These are phyloP conservation scores for Lutjanus campechanus DNA, from an alignment of 2,797 vertebrate species.

Conservation along the genomic window DNA sequence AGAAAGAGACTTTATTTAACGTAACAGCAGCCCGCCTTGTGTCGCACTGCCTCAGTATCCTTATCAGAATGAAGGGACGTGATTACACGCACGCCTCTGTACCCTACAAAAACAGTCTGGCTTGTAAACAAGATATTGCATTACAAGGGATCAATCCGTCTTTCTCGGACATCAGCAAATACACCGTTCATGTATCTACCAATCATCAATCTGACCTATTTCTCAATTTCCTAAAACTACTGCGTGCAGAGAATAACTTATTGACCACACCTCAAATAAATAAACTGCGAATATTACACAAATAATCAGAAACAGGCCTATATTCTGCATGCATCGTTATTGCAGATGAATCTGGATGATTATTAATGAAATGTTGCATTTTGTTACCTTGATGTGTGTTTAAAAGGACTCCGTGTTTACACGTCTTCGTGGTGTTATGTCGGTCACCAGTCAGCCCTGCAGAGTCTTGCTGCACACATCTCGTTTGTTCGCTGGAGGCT, in stretches of 20 bases:
- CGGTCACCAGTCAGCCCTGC: conserved; percentile 40
- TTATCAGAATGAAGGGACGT: background rate
- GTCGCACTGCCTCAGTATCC: conserved; percentile 16
- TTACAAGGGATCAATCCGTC: background rate
- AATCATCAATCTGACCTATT: background rate
- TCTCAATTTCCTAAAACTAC: background rate
- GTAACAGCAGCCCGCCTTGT: conserved; percentile 7
- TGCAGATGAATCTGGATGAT: background rate
- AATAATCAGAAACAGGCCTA: background rate
- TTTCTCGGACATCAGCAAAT: background rate
- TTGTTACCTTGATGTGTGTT: conserved; percentile 39
- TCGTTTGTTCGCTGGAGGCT: conserved; percentile 36
- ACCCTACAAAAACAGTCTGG: background rate
- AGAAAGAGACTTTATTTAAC: no score
- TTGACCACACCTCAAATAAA: conserved; percentile 24
- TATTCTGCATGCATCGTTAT: background rate
- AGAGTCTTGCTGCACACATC: conserved; percentile 39
- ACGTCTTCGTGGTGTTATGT: conserved; percentile 22
- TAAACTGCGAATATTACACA: conserved; percentile 12
- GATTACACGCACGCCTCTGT: conserved; percentile 9
- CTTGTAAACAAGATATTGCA: conserved; percentile 56
- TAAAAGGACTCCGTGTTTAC: conserved; percentile 9
- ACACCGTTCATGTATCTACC: accelerated
- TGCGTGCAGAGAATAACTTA: background rate
- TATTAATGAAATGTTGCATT: background rate